Percentiles rank a stretch among this genome's conserved stretches.
Conservation (phyloP, 92 coral and sea anemone species). For the Paragorgia papillata region DNA sequence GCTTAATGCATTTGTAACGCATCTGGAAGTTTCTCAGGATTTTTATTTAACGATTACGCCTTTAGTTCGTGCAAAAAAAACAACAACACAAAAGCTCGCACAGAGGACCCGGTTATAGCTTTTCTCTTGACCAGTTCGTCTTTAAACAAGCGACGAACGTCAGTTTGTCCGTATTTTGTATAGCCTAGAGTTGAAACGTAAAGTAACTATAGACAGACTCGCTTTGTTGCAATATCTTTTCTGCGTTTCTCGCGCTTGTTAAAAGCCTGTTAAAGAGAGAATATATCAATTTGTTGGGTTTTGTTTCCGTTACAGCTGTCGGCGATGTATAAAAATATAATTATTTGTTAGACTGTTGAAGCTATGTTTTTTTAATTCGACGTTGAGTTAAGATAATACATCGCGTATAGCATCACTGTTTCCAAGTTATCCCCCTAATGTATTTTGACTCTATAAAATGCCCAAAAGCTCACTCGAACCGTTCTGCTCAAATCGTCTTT, state of each 20-base stretch:
- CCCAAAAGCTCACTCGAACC: not conserved
- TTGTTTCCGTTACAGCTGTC: conserved; percentile 38
- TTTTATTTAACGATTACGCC: not conserved
- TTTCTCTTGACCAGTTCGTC: not conserved
- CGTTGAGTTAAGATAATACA: not conserved
- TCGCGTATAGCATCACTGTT: not conserved
- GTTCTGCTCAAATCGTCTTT: too few species aligned
- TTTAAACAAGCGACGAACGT: not conserved
- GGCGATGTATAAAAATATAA: not conserved
- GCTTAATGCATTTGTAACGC: conserved; percentile 40
- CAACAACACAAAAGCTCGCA: not conserved
- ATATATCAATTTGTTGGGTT: conserved; percentile 41
- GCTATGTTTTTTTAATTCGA: not conserved
- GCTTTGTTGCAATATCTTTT: not conserved
- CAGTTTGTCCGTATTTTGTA: too few species aligned
- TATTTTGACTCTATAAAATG: conserved; percentile 7
- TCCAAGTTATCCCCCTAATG: not conserved
- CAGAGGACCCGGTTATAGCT: not conserved
- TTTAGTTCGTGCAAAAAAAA: not conserved
- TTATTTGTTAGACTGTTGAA: conserved; percentile 17
- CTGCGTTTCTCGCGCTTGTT: conserved; percentile 9
- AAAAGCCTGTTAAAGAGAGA: conserved; percentile 39
- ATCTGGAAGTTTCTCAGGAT: conserved; percentile 39
- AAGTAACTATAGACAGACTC: too few species aligned
- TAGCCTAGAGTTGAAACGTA: too few species aligned